Percentiles rank a stretch among this genome's conserved stretches.
These are phyloP conservation scores for Papilio machaon DNA, from an alignment of 1,140 invertebrate species.

Conservation along the genomic window DNA sequence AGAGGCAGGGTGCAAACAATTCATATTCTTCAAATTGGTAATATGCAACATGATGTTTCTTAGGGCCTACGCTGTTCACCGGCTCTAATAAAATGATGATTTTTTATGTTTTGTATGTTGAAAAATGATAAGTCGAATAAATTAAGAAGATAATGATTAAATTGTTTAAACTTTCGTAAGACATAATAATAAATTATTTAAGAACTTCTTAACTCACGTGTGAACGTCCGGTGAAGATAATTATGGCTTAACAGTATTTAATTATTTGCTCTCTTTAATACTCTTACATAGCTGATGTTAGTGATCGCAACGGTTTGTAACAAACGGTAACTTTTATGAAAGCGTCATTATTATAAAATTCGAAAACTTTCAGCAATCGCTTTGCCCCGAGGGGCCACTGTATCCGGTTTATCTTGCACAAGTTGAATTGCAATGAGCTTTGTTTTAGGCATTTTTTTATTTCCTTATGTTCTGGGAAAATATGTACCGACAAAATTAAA, in stretches of 20 bases:
- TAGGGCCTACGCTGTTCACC: too few relatives aligned
- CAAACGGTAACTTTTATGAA: conserved; percentile 23
- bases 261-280: not conserved
- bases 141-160: too few relatives aligned
- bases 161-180: too few relatives aligned
- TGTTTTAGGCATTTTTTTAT: conserved; percentile 22
- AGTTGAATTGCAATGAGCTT: conserved; percentile 32
- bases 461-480: not conserved
- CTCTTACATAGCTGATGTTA: not conserved
- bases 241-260: not conserved
- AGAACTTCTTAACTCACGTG: too few relatives aligned
- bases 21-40: too few relatives aligned
- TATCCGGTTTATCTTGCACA: conserved; percentile 35
- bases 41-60: too few relatives aligned
- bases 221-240: too few relatives aligned
- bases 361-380: conserved; percentile 34
- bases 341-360: conserved; percentile 22
- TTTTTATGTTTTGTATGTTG: too few relatives aligned
- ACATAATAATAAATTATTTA: too few relatives aligned
- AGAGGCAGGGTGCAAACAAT: too few relatives aligned
- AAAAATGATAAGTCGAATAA: too few relatives aligned
- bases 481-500: not conserved
- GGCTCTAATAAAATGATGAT: too few relatives aligned
- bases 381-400: conserved; percentile 27
- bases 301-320: not conserved